A percentile compares a stretch with the other conserved stretches of the same genome.
Evolutionary conservation across 2,797 vertebrate species (phyloP).

Genomic region (Ibycter americanus): DNA sequence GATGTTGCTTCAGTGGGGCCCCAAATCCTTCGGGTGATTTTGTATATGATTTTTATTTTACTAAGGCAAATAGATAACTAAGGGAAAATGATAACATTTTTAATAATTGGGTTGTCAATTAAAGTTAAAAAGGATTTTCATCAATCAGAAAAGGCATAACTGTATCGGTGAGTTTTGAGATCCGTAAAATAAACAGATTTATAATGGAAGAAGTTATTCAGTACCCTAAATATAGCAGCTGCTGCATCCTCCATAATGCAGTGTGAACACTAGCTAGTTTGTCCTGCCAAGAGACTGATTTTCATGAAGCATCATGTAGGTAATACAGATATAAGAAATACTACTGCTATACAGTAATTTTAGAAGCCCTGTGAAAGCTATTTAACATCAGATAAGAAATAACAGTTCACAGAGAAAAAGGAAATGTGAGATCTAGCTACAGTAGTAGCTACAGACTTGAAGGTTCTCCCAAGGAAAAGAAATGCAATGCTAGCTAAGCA

Average conservation of each 20-base stretch:
- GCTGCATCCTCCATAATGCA: conserved; percentile 46
- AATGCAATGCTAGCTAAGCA: neutral
- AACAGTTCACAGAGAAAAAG: neutral
- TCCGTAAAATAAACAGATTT: neutral
- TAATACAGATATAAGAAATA: conserved; percentile 18
- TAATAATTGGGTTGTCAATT: neutral
- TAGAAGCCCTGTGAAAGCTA: neutral
- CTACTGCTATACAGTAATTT: conserved; percentile 3
- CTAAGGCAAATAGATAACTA: neutral
- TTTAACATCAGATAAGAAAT: neutral
- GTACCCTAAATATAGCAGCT: conserved; percentile 44
- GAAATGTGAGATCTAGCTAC: neutral
- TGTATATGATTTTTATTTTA: neutral
- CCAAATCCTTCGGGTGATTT: neutral
- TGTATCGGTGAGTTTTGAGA: neutral
- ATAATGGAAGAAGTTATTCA: neutral
- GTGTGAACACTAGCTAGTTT: conserved; percentile 8
- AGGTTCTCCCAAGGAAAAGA: neutral
- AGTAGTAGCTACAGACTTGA: neutral
- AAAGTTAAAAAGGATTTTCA: neutral
- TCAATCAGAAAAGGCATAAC: neutral
- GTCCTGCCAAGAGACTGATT: conserved; percentile 21
- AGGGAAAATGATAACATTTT: neutral
- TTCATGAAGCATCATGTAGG: neutral
- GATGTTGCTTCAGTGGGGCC: neutral